Percentiles rank a stretch among this genome's conserved stretches.
Conservation (phyloP, 2,113 vertebrate species). For the Tapirus terrestris region DNA sequence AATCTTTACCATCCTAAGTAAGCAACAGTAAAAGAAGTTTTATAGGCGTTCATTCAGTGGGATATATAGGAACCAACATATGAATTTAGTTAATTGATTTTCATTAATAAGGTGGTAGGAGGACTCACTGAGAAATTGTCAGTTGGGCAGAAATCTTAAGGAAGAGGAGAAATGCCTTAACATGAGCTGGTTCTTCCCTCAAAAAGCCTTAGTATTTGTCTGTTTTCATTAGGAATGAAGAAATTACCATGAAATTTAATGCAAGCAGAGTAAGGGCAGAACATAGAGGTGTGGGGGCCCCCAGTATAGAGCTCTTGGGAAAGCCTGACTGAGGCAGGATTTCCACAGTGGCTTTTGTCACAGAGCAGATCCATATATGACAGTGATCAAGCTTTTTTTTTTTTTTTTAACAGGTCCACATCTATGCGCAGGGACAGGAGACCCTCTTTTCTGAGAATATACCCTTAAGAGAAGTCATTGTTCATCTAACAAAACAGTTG, state of each 20-base stretch:
- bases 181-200: not conserved
- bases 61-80: not conserved
- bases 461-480: conserved; percentile 61
- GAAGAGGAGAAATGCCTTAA: not conserved
- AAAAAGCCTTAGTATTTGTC: not conserved
- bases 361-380: not conserved
- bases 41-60: not conserved
- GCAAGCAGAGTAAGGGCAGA: not conserved
- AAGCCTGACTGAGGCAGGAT: not conserved
- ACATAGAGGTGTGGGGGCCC: not conserved
- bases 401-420: not conserved
- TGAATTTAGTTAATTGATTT: not conserved
- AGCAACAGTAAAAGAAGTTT: not conserved
- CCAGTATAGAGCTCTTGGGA: not conserved
- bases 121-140: not conserved
- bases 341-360: not conserved
- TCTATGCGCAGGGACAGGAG: conserved; percentile 56
- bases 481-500: not conserved
- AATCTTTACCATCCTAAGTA: not conserved
- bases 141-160: not conserved
- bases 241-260: not conserved
- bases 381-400: not conserved
- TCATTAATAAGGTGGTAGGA: not conserved
- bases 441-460: conserved; percentile 60
- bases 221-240: not conserved